Conservation (phyloP, 2,113 vertebrate species). For the Thalassarche chlororhynchos region DNA sequence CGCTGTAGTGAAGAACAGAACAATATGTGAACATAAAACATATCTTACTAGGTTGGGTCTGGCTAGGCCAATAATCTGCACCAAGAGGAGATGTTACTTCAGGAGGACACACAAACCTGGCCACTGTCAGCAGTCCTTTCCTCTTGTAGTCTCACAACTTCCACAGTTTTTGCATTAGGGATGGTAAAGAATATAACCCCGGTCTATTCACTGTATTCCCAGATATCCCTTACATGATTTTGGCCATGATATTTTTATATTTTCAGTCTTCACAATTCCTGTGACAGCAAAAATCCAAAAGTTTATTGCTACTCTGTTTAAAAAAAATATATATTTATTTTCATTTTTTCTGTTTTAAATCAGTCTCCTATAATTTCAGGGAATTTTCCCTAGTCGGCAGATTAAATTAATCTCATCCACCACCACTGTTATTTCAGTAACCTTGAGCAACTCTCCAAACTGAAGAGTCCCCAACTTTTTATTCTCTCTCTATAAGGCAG, state of each 20-base stretch:
- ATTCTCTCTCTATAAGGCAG: not conserved
- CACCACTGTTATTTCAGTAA: not conserved
- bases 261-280: not conserved
- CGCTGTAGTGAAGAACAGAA: not conserved
- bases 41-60: not conserved
- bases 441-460: not conserved
- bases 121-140: not conserved
- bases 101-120: not conserved
- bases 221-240: not conserved
- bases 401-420: not conserved
- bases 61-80: not conserved
- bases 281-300: not conserved
- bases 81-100: not conserved
- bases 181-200: not conserved
- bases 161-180: not conserved
- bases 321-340: not conserved
- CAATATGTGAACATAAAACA: not conserved
- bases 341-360: not conserved
- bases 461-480: not conserved
- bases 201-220: not conserved
- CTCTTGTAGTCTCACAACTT: not conserved
- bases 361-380: not conserved
- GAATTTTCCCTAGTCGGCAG: not conserved
- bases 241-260: not conserved
- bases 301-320: not conserved